These are phyloP conservation scores for Sebastes miniatus DNA, from an alignment of 2,797 vertebrate genomes.

Conservation along the genomic window DNA sequence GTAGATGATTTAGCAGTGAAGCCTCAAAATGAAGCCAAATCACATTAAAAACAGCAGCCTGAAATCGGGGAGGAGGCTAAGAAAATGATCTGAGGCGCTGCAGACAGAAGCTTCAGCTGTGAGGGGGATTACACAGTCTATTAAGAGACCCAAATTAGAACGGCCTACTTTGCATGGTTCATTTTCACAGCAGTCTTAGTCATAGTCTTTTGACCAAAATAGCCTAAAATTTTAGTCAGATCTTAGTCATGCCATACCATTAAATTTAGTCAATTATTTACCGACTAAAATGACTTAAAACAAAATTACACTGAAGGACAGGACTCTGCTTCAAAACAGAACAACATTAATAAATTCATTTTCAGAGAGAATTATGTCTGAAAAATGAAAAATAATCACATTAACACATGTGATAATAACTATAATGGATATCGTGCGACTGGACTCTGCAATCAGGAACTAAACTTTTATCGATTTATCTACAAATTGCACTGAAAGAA, in stretches of 20 bases:
- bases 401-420: not conserved
- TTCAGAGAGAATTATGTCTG: not conserved
- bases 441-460: not conserved
- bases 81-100: constrained; percentile 11
- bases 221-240: not conserved
- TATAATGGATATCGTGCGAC: not conserved
- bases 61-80: not conserved
- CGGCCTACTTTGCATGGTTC: constrained; percentile 34
- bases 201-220: constrained; percentile 18
- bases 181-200: constrained; percentile 33
- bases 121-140: constrained; percentile 33
- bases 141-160: constrained; percentile 44
- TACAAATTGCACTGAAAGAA: not conserved
- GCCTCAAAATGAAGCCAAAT: constrained; percentile 7
- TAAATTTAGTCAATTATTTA: not conserved
- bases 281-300: not conserved
- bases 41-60: not conserved
- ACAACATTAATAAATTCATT: not conserved
- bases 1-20: constrained; percentile 1
- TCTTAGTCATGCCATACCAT: not conserved
- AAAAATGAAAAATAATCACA: not conserved
- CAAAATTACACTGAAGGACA: not conserved
- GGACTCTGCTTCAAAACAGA: not conserved
- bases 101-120: constrained; percentile 23
- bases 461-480: not conserved